Conservation (phyloP, 2,797 vertebrate species). For the Pagetopsis macropterus region DNA sequence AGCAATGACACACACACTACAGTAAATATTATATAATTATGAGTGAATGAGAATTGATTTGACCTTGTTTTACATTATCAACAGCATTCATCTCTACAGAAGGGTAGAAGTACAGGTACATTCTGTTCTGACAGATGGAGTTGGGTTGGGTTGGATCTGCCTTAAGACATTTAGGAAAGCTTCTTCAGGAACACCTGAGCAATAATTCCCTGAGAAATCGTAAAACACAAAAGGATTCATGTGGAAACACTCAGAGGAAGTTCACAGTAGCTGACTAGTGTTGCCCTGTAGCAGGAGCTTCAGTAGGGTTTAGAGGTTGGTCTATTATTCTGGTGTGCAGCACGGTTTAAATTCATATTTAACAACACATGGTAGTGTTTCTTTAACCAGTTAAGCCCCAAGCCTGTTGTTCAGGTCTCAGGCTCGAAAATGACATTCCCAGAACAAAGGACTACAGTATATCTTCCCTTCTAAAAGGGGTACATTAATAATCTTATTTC, state of each 20-base stretch:
- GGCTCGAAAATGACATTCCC: too few relatives aligned
- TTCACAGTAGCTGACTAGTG: neutral
- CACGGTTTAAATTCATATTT: neutral
- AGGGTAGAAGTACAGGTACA: neutral
- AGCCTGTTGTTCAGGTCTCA: too few relatives aligned
- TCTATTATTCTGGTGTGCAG: neutral
- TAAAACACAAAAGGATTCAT: neutral
- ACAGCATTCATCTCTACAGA: neutral
- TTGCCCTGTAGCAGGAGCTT: neutral
- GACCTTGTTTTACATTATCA: neutral
- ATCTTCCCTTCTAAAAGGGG: too few relatives aligned
- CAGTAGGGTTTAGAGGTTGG: neutral
- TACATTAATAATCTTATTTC: too few relatives aligned
- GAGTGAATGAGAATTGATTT: neutral
- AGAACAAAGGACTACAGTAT: too few relatives aligned
- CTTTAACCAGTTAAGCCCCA: neutral
- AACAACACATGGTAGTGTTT: neutral
- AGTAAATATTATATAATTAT: slow-evolving; percentile 14
- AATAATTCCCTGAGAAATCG: neutral
- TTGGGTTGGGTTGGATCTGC: neutral
- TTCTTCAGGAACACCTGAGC: neutral
- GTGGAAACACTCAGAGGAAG: neutral
- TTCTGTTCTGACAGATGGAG: neutral
- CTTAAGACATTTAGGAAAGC: neutral
- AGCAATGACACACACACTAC: neutral